These are phyloP conservation scores for Nomada ferruginata DNA, from an alignment of 2,888 invertebrate species.

Conservation along the genomic window DNA sequence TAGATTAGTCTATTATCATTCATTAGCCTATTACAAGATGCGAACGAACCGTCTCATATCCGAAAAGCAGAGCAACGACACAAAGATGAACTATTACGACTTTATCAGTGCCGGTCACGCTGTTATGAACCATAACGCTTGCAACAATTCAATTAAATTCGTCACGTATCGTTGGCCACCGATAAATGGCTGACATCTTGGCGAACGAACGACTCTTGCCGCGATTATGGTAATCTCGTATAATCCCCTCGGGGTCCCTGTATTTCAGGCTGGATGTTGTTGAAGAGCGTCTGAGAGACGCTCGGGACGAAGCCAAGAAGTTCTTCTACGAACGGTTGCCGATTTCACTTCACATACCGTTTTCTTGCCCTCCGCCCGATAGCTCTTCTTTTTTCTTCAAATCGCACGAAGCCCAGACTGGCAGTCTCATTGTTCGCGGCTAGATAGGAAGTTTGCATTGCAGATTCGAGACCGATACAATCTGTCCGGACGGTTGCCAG, in stretches of 20 bases:
- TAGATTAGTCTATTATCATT: too few relatives aligned
- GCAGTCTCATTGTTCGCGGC: constrained; percentile 62
- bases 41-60: background rate
- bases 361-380: constrained; percentile 20
- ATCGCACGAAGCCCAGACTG: constrained; percentile 57
- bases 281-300: constrained; percentile 36
- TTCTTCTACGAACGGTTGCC: constrained; percentile 34
- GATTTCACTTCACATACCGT: constrained; percentile 55
- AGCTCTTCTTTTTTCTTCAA: constrained; percentile 36
- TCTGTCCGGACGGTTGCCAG: constrained; percentile 60
- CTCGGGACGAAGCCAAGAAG: constrained; percentile 42
- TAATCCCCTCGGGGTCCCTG: constrained; percentile 42
- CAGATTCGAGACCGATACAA: constrained; percentile 65
- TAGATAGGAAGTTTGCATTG: constrained; percentile 69
- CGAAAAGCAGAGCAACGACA: background rate
- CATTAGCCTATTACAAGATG: too few relatives aligned
- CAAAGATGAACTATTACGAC: background rate
- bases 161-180: constrained; percentile 14
- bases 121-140: background rate
- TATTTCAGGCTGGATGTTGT: constrained; percentile 41
- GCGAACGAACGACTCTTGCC: constrained; percentile 52
- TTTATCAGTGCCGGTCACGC: constrained; percentile 1
- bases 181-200: constrained; percentile 29
- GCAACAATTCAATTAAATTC: constrained; percentile 35
- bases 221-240: constrained; percentile 69